phyloP scores from a whole-genome alignment of 2,888 invertebrate genomes.

The Nomada ruficornis region DNA sequence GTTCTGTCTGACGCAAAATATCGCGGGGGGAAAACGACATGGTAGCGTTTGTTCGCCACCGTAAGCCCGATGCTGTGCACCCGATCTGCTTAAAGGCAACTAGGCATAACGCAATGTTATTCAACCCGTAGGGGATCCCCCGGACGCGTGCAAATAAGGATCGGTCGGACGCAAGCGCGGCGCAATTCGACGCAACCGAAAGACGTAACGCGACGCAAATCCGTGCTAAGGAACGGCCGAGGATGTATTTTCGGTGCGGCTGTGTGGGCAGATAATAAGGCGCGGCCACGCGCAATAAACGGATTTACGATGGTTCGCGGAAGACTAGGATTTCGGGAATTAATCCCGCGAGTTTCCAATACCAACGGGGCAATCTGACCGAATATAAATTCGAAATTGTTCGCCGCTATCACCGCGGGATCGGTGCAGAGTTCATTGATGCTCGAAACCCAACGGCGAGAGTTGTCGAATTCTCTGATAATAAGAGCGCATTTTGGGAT shows the following conservation, averaged over 20 bases:
- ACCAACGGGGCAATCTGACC: too few species aligned
- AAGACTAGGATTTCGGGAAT: constrained; percentile 70
- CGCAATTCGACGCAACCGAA: constrained; percentile 12
- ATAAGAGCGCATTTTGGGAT: too few species aligned
- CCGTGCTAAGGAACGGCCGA: constrained; percentile 2
- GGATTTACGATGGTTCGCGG: constrained; percentile 72
- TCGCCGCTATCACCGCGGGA: too few species aligned
- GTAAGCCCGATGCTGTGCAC: too few species aligned
- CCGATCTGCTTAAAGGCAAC: not conserved
- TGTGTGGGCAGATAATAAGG: constrained; percentile 66
- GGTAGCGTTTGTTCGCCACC: too few species aligned
- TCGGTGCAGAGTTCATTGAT: too few species aligned
- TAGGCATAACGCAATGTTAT: not conserved
- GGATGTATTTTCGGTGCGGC: constrained; percentile 67
- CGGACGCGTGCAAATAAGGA: constrained; percentile 29
- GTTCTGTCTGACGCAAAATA: too few species aligned
- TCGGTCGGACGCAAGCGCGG: constrained; percentile 9
- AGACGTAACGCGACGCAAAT: constrained; percentile 22
- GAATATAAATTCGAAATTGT: too few species aligned
- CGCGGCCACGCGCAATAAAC: constrained; percentile 66
- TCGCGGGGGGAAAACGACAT: too few species aligned
- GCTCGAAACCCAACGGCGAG: too few species aligned
- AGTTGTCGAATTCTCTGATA: too few species aligned
- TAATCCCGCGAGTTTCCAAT: not conserved
- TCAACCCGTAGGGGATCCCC: constrained; percentile 1